Percentiles rank a stretch among this genome's conserved stretches.
Conservation (phyloP, 1,140 invertebrate genomes). For the Lycorma delicatula region DNA sequence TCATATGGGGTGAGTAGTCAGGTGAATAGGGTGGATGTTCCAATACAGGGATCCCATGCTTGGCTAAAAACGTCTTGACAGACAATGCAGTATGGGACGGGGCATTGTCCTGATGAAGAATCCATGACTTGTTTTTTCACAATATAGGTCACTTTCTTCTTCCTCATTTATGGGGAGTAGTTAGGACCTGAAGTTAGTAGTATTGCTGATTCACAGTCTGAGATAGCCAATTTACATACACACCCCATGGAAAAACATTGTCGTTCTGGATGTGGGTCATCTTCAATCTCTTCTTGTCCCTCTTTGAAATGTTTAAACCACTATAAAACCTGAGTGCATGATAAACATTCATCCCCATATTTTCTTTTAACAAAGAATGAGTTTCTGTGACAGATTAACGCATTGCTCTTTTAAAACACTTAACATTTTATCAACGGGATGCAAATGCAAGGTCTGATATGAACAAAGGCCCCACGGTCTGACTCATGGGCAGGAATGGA, state of each 20-base stretch:
- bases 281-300: not conserved
- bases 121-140: not conserved
- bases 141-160: not conserved
- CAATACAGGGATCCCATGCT: not conserved
- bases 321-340: not conserved
- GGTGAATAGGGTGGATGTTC: not conserved
- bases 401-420: not conserved
- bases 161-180: not conserved
- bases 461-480: slow-evolving; percentile 6
- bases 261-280: not conserved
- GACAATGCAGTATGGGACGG: not conserved
- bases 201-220: not conserved
- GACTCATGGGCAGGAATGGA: slow-evolving; percentile 13
- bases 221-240: not conserved
- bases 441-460: not conserved
- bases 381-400: not conserved
- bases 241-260: not conserved
- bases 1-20: slow-evolving; percentile 27
- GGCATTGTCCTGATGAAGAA: not conserved
- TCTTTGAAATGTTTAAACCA: not conserved
- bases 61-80: not conserved
- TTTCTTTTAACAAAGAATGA: no score
- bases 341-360: no score
- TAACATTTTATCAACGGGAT: not conserved
- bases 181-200: not conserved